Evolutionary conservation across 2,113 vertebrate genomes (phyloP), one percentile per base, ranked within the genome.

Genomic region (Coturnix japonica): DNA sequence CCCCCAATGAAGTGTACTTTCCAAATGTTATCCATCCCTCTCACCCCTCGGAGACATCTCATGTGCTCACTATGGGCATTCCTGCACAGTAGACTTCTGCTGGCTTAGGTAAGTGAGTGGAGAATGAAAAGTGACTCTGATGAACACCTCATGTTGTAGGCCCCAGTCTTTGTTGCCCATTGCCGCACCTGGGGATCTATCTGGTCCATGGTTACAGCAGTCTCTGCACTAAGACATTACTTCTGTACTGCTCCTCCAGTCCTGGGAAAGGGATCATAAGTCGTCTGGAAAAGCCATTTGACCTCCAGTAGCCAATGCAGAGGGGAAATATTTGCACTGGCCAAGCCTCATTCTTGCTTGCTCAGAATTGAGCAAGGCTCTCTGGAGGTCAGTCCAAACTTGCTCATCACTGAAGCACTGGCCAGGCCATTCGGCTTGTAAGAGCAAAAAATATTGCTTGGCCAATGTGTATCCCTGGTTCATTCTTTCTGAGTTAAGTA

Each of bases 401-500:
- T 70, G 16, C 37, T 59, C 0, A 0, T 6, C 59, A 56, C 49
- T 41, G 54, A 31, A 64, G 21, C 0, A 0, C 7, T 60, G 80
- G 22, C 26, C 25, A 43, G 31, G 56, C 14, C 13, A 25, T 63
- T 90, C 33, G 35, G 37, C 23, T 57, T 28, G 35, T 59, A 72
- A 69, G 18, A 44, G 3, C 56, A 5, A 79, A 90, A 90, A 30
- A 65, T 19, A 1, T 23, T 61, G 46, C 18, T 5, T 47, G 63
- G 70, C 30, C 70, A 91, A 44, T 18, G 30, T 17, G 22, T 21
- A 33, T 19, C 11, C 28, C 65, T 67, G 57, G 20, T 54, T 57
- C 35, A 31, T 53, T 94, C 33, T 71, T 33, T 64, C 39, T 51
- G 43, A 60, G 59, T 89, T 89, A 57, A 49, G 35, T 57, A 47